Evolutionary conservation across 1,140 invertebrate species (phyloP).

Genomic region (Limonius californicus): DNA sequence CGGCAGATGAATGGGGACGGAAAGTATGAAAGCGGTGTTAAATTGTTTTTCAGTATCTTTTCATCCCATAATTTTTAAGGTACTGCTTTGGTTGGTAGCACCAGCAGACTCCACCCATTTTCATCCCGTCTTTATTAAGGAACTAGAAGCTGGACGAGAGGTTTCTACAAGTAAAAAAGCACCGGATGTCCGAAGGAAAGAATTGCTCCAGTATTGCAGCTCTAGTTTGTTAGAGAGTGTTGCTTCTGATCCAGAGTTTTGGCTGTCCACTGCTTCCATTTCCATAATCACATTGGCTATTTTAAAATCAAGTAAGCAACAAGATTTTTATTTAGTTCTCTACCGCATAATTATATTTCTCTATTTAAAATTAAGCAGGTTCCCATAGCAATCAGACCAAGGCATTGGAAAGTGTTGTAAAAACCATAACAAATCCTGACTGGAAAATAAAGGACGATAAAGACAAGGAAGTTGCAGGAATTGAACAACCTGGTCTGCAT

Average conservation of each 20-base stretch:
- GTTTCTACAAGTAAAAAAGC: slow-evolving; percentile 80
- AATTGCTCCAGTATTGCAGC: slow-evolving; percentile 67
- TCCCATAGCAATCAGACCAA: too few species aligned
- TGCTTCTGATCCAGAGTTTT: slow-evolving; percentile 56
- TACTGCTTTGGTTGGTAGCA: slow-evolving; percentile 76
- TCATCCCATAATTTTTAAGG: too few species aligned
- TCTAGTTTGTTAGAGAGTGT: slow-evolving; percentile 62
- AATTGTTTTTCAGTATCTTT: too few species aligned
- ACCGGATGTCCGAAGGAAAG: slow-evolving; percentile 62
- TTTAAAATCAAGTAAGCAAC: slow-evolving; percentile 55
- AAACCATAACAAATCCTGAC: slow-evolving; percentile 48
- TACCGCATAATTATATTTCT: too few species aligned
- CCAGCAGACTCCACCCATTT: slow-evolving; percentile 72
- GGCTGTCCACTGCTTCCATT: slow-evolving; percentile 66
- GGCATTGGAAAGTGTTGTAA: slow-evolving; percentile 43
- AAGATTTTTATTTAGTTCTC: not conserved
- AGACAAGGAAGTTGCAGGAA: slow-evolving; percentile 52
- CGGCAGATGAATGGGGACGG: slow-evolving; percentile 67
- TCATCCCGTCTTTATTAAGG: slow-evolving; percentile 66
- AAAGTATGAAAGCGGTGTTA: slow-evolving; percentile 49
- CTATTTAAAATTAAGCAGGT: too few species aligned
- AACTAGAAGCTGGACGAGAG: slow-evolving; percentile 67
- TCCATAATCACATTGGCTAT: slow-evolving; percentile 69
- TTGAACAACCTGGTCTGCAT: slow-evolving; percentile 80
- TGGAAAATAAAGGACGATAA: slow-evolving; percentile 48